Percentiles rank a stretch among this genome's conserved stretches.
Evolutionary conservation across 2,113 vertebrate species (phyloP).

Genomic region (Sporophila hypoxantha): DNA sequence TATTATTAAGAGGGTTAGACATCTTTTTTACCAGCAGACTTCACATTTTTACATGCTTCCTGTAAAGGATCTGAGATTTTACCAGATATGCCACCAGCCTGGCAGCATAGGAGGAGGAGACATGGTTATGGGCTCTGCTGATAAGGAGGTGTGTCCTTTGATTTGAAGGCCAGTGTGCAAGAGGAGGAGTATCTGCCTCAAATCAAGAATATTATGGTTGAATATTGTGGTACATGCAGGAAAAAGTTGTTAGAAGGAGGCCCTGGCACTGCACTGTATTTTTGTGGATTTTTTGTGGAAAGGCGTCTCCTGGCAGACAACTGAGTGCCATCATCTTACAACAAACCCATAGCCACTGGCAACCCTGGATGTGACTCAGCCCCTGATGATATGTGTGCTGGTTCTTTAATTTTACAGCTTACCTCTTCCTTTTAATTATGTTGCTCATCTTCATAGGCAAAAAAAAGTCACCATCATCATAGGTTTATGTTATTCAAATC

Average conservation of each 20-base stretch:
- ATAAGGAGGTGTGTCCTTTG: neutral
- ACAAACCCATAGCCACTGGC: neutral
- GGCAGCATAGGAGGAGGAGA: neutral
- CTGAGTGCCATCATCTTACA: neutral
- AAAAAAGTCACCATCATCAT: neutral
- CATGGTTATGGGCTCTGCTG: neutral
- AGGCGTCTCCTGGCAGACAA: neutral
- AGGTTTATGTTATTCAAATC: neutral
- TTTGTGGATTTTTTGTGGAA: neutral
- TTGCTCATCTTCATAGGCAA: neutral
- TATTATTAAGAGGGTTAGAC: neutral
- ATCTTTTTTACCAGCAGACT: neutral
- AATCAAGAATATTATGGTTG: neutral
- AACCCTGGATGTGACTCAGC: neutral
- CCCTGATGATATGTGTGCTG: neutral
- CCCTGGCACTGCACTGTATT: neutral
- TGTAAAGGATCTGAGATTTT: neutral
- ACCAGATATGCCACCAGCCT: neutral
- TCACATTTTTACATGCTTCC: neutral
- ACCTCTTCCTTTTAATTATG: neutral
- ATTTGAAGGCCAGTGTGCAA: neutral
- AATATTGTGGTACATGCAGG: neutral
- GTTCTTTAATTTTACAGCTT: neutral
- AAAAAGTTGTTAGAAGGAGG: neutral
- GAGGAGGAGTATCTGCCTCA: neutral